Evolutionary conservation across 2,113 vertebrate species (phyloP), one percentile per base, ranked within the genome.

Genomic region (human): DNA sequence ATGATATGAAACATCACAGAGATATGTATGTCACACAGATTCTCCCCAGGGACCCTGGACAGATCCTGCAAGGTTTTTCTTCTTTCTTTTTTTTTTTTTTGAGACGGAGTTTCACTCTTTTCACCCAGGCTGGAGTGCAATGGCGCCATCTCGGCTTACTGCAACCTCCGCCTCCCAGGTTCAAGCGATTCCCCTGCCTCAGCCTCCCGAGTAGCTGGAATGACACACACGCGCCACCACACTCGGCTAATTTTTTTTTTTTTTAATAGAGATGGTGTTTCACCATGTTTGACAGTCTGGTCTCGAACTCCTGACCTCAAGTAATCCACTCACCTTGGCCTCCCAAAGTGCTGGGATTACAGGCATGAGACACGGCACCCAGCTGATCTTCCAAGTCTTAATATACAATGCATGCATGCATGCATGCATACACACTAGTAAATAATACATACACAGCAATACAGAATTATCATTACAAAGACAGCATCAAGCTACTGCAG

Each of bases 371-470:
- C 59, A 30, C 27, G 0, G 25, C 27, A 27, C 59, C 27, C 27
- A 27, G 59, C 59, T 13, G 25, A 12, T 64, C 59, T 30, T 64
- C 59, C 59, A 1, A 35, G 8, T 7, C 8, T 43, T 7, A 3
- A 27, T 23, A 61, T 25, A 4, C 17, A 30, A 22, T 12, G 16
- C 40, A 4, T 6, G 6, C 52, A 35, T 6, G 6, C 52, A 35
- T 0, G 13, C 52, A 35, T 0, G 20, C 40, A 35, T 5, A 17
- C 38, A 0, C 1, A 5, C 25, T 0, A 9, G 6, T 30, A 27
- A 66, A 8, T 32, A 52, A 68, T 23, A 4, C 0, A 13, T 16
- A 32, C 0, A 61, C 59, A 61, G 59, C 59, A 61, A 18, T 6
- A 45, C 30, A 45, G 18, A 16, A 30, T 4, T 8, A 16, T 9